Percentiles rank a stretch among this genome's conserved stretches.
Evolutionary conservation across 35 echinoderm and acorn worm genomes (phyloP).

Genomic region (Antedon bifida): DNA sequence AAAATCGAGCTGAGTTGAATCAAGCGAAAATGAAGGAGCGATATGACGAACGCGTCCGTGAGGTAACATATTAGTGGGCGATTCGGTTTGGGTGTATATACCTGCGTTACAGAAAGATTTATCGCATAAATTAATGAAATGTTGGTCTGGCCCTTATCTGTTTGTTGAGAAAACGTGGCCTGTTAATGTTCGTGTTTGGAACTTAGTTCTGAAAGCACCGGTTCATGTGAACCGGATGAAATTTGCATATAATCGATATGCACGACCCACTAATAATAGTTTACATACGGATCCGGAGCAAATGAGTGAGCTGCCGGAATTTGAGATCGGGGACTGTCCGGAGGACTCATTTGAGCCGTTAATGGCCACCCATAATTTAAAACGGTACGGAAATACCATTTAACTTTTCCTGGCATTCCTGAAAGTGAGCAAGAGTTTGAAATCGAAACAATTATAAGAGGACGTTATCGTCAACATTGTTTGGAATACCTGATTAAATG

Average conservation of each 20-base stretch:
- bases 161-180: conserved; percentile 9
- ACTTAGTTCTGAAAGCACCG: not conserved
- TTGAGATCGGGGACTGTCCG: too few species aligned
- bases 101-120: conserved; percentile 12
- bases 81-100: conserved; percentile 10
- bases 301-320: too few species aligned
- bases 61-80: too few species aligned
- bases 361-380: too few species aligned
- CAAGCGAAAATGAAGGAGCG: too few species aligned
- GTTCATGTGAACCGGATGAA: conserved; percentile 9
- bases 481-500: not conserved
- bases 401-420: too few species aligned
- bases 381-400: too few species aligned
- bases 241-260: conserved; percentile 16
- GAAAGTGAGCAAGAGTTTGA: not conserved
- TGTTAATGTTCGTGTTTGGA: conserved; percentile 11
- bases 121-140: conserved; percentile 8
- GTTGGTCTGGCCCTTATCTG: conserved; percentile 18
- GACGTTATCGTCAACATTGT: not conserved
- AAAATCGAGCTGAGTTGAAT: too few species aligned
- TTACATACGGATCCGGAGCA: too few species aligned
- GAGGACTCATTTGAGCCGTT: too few species aligned
- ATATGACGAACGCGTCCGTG: too few species aligned
- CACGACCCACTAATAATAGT: not conserved
- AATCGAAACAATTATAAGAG: not conserved